Conservation (phyloP, 1,140 invertebrate species). For the Listronotus oregonensis region DNA sequence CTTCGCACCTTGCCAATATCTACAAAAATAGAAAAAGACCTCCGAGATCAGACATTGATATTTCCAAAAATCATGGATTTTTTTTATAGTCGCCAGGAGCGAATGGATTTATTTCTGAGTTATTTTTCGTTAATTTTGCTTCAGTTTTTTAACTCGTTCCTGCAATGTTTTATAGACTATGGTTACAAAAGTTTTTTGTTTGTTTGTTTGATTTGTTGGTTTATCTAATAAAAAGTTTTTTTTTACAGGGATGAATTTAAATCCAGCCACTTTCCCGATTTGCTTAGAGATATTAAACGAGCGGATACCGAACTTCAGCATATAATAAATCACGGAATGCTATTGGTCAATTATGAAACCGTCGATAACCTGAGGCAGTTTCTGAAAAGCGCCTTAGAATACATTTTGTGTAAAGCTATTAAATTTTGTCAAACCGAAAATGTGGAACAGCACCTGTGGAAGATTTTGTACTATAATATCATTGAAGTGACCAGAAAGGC, state of each 20-base stretch:
- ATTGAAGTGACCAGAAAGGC: conserved; percentile 80
- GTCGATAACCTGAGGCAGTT: conserved; percentile 60
- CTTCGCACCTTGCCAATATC: too few relatives aligned
- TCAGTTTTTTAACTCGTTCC: too few relatives aligned
- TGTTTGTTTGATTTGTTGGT: too few relatives aligned
- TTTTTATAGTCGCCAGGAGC: too few relatives aligned
- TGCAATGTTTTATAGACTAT: too few relatives aligned
- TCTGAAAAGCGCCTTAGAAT: conserved; percentile 75
- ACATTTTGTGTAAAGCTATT: conserved; percentile 78
- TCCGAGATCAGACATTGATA: too few relatives aligned
- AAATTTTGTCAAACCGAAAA: conserved; percentile 89
- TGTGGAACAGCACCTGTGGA: conserved; percentile 91
- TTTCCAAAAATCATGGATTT: too few relatives aligned
- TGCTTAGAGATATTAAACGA: conserved; percentile 62
- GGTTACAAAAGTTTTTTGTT: too few relatives aligned
- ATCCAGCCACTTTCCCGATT: conserved; percentile 58
- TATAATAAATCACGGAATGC: conserved; percentile 58
- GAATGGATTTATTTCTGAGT: too few relatives aligned
- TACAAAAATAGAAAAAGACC: too few relatives aligned
- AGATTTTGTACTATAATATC: conserved; percentile 88
- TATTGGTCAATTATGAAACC: conserved; percentile 59
- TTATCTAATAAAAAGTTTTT: background rate
- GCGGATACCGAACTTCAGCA: conserved; percentile 63
- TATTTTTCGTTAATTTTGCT: too few relatives aligned
- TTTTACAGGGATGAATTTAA: conserved; percentile 59